Evolutionary conservation across 2,797 vertebrate genomes (phyloP).

Genomic region (Ceyx erithaca): DNA sequence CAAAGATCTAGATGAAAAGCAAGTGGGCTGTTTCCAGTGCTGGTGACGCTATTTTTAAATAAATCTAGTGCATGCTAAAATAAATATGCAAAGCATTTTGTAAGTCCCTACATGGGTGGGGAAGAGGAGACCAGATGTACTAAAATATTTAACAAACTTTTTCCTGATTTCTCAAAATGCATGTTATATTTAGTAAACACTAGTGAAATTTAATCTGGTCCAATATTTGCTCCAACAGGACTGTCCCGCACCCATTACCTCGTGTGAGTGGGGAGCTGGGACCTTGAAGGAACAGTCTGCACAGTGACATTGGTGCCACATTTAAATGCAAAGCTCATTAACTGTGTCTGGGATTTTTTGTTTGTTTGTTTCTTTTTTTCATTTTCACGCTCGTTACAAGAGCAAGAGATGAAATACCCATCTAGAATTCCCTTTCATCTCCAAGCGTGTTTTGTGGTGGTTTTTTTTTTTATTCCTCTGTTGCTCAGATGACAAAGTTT

Average conservation of each 20-base stretch:
- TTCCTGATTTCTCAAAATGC: neutral
- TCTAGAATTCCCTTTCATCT: conserved; percentile 57
- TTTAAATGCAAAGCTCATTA: conserved; percentile 28
- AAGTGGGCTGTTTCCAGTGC: conserved; percentile 63
- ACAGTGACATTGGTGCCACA: conserved; percentile 7
- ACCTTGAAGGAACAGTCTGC: neutral
- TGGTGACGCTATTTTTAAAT: conserved; percentile 68
- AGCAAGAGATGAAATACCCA: conserved; percentile 5
- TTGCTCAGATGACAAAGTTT: conserved; percentile 38
- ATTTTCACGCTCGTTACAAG: neutral
- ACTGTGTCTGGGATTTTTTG: neutral
- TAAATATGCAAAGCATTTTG: conserved; percentile 71
- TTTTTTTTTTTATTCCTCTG: neutral
- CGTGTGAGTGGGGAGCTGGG: neutral
- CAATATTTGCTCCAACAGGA: neutral
- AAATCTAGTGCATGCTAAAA: conserved; percentile 63
- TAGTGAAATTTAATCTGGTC: neutral
- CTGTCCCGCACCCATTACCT: neutral
- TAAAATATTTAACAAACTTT: conserved; percentile 76
- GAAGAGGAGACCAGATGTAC: conserved; percentile 30
- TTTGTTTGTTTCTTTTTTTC: neutral
- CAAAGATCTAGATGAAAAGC: conserved; percentile 61
- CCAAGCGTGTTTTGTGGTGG: neutral
- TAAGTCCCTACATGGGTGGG: conserved; percentile 17
- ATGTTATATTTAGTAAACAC: conserved; percentile 29